These are phyloP conservation scores for Yponomeuta malinellus DNA, from an alignment of 2,888 invertebrate species.

Conservation along the genomic window DNA sequence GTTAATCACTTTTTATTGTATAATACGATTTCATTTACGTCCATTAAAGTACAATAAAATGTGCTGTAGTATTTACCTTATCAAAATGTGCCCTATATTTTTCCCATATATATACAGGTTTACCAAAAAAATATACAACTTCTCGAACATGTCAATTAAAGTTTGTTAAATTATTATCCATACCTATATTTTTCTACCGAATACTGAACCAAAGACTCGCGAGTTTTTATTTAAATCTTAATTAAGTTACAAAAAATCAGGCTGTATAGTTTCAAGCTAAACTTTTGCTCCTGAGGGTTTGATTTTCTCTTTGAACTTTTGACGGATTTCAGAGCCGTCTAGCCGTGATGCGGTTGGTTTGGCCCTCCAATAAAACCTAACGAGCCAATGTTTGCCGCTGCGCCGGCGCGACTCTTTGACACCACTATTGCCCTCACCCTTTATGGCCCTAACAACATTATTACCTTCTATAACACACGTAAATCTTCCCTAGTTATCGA, in stretches of 20 bases:
- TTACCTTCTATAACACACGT: constrained; percentile 61
- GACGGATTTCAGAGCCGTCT: constrained; percentile 42
- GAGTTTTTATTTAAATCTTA: too few relatives aligned
- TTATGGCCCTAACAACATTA: constrained; percentile 69
- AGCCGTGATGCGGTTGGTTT: constrained; percentile 66
- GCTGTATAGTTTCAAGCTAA: too few relatives aligned
- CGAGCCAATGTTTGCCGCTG: constrained; percentile 75
- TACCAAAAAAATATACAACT: too few relatives aligned
- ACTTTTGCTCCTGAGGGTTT: constrained; percentile 25
- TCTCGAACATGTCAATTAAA: not conserved
- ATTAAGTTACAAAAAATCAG: too few relatives aligned
- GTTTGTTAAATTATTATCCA: not conserved
- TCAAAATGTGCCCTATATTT: too few relatives aligned
- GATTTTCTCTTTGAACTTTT: constrained; percentile 67
- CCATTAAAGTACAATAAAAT: too few relatives aligned
- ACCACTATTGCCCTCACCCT: constrained; percentile 68
- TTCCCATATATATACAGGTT: not conserved
- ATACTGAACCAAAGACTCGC: too few relatives aligned
- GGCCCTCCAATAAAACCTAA: constrained; percentile 75
- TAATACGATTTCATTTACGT: too few relatives aligned
- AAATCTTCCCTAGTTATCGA: constrained; percentile 54
- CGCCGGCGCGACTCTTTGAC: constrained; percentile 73
- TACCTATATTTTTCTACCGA: too few relatives aligned
- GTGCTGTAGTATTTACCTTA: too few relatives aligned
- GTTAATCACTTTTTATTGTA: not conserved